These are phyloP conservation scores for Lota lota DNA, from an alignment of 2,113 vertebrate genomes.

Conservation along the genomic window DNA sequence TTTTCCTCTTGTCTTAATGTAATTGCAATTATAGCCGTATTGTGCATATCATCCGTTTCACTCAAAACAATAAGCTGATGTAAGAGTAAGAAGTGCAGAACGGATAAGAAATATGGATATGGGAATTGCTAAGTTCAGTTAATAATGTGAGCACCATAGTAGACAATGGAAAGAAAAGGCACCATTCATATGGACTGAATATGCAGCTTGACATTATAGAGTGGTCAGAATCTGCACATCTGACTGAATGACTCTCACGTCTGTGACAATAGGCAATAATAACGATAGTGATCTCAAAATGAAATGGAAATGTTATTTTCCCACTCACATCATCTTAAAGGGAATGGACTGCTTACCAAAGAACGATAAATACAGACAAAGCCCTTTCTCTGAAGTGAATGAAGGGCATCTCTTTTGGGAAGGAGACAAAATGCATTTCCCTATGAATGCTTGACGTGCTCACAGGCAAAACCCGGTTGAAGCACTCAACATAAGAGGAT, in stretches of 20 bases:
- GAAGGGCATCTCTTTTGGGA: slow-evolving; percentile 43
- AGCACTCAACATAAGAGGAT: slow-evolving; percentile 23
- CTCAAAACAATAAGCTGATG: background rate
- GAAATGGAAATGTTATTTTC: slow-evolving; percentile 37
- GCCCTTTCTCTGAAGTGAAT: slow-evolving; percentile 54
- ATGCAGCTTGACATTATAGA: slow-evolving; percentile 63
- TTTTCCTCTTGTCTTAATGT: slow-evolving; percentile 12
- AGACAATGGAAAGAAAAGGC: slow-evolving; percentile 14
- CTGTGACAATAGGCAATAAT: slow-evolving; percentile 31
- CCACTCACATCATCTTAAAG: slow-evolving; percentile 27
- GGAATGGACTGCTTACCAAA: slow-evolving; percentile 29
- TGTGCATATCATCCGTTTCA: background rate
- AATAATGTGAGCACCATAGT: slow-evolving; percentile 22
- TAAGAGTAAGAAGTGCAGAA: background rate
- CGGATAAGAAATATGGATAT: background rate
- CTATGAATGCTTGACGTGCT: slow-evolving; percentile 49
- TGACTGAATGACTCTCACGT: slow-evolving; percentile 39
- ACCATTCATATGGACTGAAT: slow-evolving; percentile 36
- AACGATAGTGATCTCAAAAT: slow-evolving; percentile 36
- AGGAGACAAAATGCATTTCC: slow-evolving; percentile 59
- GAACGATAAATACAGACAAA: slow-evolving; percentile 22
- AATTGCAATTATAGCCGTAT: slow-evolving; percentile 9
- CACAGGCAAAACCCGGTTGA: slow-evolving; percentile 21
- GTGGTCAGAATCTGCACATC: slow-evolving; percentile 72
- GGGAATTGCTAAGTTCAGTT: background rate